These are phyloP conservation scores for Dicranocentrus wangi DNA, from an alignment of 2,888 invertebrate genomes.

Conservation along the genomic window DNA sequence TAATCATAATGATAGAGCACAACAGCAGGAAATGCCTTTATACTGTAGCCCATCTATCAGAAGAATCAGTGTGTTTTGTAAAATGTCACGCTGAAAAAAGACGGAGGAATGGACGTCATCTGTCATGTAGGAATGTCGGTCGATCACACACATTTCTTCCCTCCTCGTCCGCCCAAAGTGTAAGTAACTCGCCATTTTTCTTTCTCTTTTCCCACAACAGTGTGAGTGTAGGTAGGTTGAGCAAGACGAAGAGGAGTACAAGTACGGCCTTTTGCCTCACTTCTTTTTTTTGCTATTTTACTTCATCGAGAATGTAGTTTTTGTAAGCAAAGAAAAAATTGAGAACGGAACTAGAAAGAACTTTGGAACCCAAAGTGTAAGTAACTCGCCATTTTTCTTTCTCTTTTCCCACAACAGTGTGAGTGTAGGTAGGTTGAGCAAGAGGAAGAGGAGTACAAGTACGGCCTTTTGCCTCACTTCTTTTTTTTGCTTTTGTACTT, in stretches of 20 bases:
- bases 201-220: neutral
- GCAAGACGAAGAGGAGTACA: no score
- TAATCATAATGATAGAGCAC: constrained; percentile 24
- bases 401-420: neutral
- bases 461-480: no score
- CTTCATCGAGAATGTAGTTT: neutral
- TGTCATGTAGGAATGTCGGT: constrained; percentile 54
- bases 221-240: no score
- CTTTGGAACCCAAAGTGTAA: neutral
- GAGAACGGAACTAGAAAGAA: neutral
- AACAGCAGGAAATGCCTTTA: constrained; percentile 41
- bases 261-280: no score
- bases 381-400: neutral
- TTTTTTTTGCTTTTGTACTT: no score
- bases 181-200: neutral
- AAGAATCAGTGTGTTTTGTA: constrained; percentile 20
- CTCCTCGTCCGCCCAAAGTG: neutral
- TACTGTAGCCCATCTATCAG: constrained; percentile 22
- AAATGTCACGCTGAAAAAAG: constrained; percentile 29
- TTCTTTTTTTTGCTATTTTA: no score
- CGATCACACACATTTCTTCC: constrained; percentile 3
- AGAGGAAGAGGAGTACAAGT: no score
- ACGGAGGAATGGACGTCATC: constrained; percentile 18
- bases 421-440: no score
- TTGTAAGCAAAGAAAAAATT: neutral